Evolutionary conservation across 2,888 invertebrate species (phyloP).

Genomic region (Hirtodrosophila histrioides): DNA sequence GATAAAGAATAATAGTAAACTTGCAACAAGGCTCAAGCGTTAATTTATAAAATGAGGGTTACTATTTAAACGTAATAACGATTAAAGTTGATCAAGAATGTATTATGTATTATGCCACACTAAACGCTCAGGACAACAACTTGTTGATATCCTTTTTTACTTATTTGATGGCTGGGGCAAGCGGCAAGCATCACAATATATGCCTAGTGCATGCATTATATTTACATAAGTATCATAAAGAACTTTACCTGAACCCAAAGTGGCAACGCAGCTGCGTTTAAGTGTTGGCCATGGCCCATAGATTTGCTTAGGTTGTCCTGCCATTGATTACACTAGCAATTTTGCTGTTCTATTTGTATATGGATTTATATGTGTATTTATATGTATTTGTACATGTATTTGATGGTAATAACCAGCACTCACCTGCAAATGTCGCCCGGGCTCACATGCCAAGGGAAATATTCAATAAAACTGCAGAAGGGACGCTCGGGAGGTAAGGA

Average conservation of each 20-base stretch:
- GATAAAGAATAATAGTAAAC: no score
- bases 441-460: neutral
- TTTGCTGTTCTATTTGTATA: conserved; percentile 16
- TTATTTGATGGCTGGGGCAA: no score
- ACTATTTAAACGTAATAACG: no score
- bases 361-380: conserved; percentile 9
- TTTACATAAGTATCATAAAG: neutral
- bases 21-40: no score
- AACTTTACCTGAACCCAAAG: neutral
- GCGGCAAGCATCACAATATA: no score
- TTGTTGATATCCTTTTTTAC: no score
- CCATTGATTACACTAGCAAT: conserved; percentile 50
- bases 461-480: conserved; percentile 23
- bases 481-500: neutral
- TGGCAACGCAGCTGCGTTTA: conserved; percentile 34
- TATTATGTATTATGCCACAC: no score
- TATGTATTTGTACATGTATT: conserved; percentile 18
- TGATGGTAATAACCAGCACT: conserved; percentile 40
- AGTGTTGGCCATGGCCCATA: conserved; percentile 7
- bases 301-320: neutral
- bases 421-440: conserved; percentile 27
- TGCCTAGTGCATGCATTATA: no score
- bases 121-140: no score
- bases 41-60: no score
- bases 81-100: no score